Percentiles rank a stretch among this genome's conserved stretches.
Conservation (phyloP, 2,888 invertebrate species). For the Hemistola chrysoprasaria region DNA sequence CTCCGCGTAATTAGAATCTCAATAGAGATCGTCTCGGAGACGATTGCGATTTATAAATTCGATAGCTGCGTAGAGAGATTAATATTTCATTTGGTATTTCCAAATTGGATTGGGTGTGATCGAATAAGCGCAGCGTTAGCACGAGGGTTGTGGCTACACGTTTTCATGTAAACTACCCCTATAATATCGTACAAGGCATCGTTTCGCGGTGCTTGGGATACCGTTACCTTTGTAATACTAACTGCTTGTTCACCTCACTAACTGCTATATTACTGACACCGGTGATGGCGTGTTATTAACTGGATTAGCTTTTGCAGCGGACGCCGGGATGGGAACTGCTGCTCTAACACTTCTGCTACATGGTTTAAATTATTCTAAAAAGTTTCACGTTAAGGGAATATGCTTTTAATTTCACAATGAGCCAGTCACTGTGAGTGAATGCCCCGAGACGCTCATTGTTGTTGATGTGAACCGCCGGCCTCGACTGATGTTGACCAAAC, state of each 20-base stretch:
- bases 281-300: conserved; percentile 35
- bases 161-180: conserved; percentile 32
- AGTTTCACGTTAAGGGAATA: conserved; percentile 16
- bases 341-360: background rate
- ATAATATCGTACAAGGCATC: conserved; percentile 35
- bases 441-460: conserved; percentile 42
- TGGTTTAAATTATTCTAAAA: conserved; percentile 3
- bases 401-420: conserved; percentile 33
- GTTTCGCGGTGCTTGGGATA: conserved; percentile 45
- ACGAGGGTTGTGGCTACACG: conserved; percentile 67
- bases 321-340: conserved; percentile 7
- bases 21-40: conserved; percentile 62
- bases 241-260: conserved; percentile 41
- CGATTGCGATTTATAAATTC: conserved; percentile 69
- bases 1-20: conserved; percentile 67
- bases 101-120: conserved; percentile 67
- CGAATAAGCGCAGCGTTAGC: conserved; percentile 73
- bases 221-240: conserved; percentile 44
- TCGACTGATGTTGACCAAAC: conserved; percentile 63
- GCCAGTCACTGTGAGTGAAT: conserved; percentile 30
- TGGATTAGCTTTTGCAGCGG: conserved; percentile 21
- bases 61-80: conserved; percentile 58
- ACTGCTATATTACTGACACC: conserved; percentile 27
- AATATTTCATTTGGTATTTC: conserved; percentile 62
- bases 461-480: conserved; percentile 60